Conservation (phyloP, 2,888 invertebrate genomes). For the Melinaea menophilus region DNA sequence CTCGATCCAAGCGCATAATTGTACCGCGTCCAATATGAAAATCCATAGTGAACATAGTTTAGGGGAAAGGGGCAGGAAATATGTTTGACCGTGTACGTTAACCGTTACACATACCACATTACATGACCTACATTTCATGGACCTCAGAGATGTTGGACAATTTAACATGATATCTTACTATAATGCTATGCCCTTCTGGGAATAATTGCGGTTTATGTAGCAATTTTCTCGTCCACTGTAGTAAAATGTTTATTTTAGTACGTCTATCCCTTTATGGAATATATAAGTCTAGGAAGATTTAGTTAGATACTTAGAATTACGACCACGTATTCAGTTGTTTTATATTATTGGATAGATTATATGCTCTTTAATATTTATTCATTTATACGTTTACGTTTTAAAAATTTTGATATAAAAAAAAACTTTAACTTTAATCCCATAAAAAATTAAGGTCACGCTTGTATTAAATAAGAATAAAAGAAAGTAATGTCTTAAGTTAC, state of each 20-base stretch:
- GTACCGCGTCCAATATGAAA: slow-evolving; percentile 3
- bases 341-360: too few species aligned
- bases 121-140: slow-evolving; percentile 3
- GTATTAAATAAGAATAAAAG: slow-evolving; percentile 14
- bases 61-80: not conserved
- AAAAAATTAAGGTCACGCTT: slow-evolving; percentile 12
- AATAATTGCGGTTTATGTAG: slow-evolving; percentile 70
- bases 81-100: not conserved
- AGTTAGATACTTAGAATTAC: slow-evolving; percentile 5
- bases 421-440: not conserved
- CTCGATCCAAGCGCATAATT: slow-evolving; percentile 5
- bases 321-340: not conserved
- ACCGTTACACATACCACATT: not conserved
- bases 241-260: slow-evolving; percentile 68
- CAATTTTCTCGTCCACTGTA: slow-evolving; percentile 62
- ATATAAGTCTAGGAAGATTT: slow-evolving; percentile 6
- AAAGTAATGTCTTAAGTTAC: slow-evolving; percentile 17
- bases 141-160: slow-evolving; percentile 29
- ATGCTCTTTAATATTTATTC: too few species aligned
- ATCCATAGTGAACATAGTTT: not conserved
- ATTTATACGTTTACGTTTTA: too few species aligned
- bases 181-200: slow-evolving; percentile 48
- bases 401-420: too few species aligned
- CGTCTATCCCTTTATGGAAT: slow-evolving; percentile 51
- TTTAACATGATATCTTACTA: slow-evolving; percentile 32